Base-by-base conservation (phyloP, 2,113 vertebrate species). In the Xenopus borealis region DNA sequence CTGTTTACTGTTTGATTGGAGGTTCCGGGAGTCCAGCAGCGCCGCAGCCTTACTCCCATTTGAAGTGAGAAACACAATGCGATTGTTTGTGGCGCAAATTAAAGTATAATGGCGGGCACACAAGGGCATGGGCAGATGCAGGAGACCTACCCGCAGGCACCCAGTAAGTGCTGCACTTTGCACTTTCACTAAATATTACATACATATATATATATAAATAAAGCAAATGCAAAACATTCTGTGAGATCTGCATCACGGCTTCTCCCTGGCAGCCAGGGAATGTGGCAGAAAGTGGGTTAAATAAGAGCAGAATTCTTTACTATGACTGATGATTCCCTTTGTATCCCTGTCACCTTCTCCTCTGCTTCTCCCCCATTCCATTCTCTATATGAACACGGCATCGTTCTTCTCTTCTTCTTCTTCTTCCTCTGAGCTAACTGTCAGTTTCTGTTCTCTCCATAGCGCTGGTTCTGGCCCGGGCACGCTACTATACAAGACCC, bases 61-160 rank as follows among this genome's bases (percentile, higher is more conserved):
- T 75, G 73, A 76, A 55, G 73, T 52, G 13, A 27, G 73, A 55
- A 53, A 76, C 66, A 76, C 66, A 62, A 69, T 69, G 66, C n/a
- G 27, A 53, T 68, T 75, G 66, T 44, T 69, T 64, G 27, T 63
- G 66, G 44, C 59, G 30, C 30, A 62, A 69, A 69, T 69, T 63
- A 23, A 76, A n/a, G n/a, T 62, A 23, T 62, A 62, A 62, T 76
- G 23, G 59, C 27, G 14, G 23, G 27, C 46, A 16, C 62, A 33
- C 62, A 53, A 74, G 17, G 40, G 27, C 18, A 45, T 27, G 23
- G 66, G 58, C 44, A 62, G n/a, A 69, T 69, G 12, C 50, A 69
- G 67, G 50, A 19, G 57, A 57, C 20, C 10, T 20, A 53, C 19
- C 17, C 53, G 47, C 53, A n/a, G 71, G 23, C 23, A 2, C 7